Evolutionary conservation across 2,113 vertebrate genomes (phyloP), one percentile per base, ranked within the genome.

Genomic region (Pterocles gutturalis): DNA sequence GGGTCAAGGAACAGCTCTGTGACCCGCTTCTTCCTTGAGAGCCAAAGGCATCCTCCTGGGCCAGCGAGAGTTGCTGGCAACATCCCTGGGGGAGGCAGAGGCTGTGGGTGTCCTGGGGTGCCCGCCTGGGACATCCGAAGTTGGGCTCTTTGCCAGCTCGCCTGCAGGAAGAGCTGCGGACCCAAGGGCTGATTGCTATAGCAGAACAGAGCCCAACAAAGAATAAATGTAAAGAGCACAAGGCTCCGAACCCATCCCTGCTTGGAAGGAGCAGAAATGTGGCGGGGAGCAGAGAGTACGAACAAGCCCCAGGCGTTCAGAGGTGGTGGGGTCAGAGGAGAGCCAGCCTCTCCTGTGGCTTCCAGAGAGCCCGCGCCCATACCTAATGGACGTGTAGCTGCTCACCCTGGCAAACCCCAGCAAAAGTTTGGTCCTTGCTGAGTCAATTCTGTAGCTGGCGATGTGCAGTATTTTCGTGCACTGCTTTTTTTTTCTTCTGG

Each of bases 381-480:
- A 36, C 58, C 53, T 69, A 54, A 53, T 45, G 5, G 16, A 83
- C 78, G 22, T 14, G 13, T 71, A 69, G 41, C 54, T 36, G 61
- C 79, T 83, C 33, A 49, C 13, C 19, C 34, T 3, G 8, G 24
- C 49, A 87, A 78, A 76, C 18, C 13, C 36, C 54, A 55, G 5
- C 10, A 62, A 49, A 92, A 93, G 70, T 93, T 66, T 18, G 16
- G 79, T 67, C 41, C 10, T 41, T 96, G 70, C 81, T 83, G 81
- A 95, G 36, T 95, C 88, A 92, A 29, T 94, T 89, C 91, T 91
- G 81, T 89, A 54, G 83, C 57, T 94, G 89, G 81, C 7, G 13
- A 79, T 49, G 22, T 58, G 41, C 25, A 31, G 48, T 83, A 78
- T 72, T 73, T 90, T 93, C 0, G 8, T 90, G 36, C 71, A 81